These are phyloP conservation scores for Cacatua alba DNA, from an alignment of 2,113 vertebrate species.

Conservation along the genomic window DNA sequence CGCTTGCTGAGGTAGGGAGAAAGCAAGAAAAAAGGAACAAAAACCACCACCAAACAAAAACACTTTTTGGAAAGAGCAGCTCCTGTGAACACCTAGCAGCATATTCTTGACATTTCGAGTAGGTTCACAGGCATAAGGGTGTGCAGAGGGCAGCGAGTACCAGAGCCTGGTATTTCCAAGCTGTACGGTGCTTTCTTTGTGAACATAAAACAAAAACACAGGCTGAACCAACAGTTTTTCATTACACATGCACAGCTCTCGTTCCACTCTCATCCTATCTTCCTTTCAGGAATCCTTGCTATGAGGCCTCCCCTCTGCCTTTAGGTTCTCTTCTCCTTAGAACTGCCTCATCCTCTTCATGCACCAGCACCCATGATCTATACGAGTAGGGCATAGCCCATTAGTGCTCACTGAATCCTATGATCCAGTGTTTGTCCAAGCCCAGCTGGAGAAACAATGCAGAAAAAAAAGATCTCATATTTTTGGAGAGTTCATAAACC, in stretches of 20 bases:
- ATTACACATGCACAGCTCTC: neutral
- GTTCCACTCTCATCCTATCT: neutral
- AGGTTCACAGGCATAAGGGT: neutral
- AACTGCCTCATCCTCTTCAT: neutral
- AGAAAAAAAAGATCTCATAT: neutral
- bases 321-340: neutral
- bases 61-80: neutral
- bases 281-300: neutral
- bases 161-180: neutral
- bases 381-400: neutral
- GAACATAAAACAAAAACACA: neutral
- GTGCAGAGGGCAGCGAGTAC: accelerated
- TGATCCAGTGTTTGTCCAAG: neutral
- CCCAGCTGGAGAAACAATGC: neutral
- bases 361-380: neutral
- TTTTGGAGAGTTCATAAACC: neutral
- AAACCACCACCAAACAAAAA: neutral
- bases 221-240: neutral
- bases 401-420: neutral
- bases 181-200: neutral
- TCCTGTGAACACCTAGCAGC: neutral
- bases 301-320: neutral
- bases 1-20: neutral
- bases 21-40: too few species aligned
- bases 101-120: neutral